Percentiles rank a stretch among this genome's conserved stretches.
Evolutionary conservation across 2,888 invertebrate genomes (phyloP).

Genomic region (Homarus gammarus): DNA sequence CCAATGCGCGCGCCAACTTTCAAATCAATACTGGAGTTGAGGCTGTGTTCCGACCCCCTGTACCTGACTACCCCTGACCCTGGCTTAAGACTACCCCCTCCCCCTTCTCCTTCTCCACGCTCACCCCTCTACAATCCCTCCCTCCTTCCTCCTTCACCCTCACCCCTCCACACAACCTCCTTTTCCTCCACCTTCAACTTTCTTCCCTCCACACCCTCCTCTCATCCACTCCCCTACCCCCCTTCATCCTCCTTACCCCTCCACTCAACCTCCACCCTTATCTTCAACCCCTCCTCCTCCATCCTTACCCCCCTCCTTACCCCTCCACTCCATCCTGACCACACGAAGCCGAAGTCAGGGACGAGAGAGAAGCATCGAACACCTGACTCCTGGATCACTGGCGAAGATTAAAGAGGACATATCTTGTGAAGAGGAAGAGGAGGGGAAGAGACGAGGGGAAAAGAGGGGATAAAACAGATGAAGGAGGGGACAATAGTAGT

Average conservation of each 20-base stretch:
- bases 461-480: neutral
- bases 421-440: neutral
- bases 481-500: neutral
- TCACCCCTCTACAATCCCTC: neutral
- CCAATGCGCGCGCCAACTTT: conserved; percentile 2
- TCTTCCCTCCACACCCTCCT: neutral
- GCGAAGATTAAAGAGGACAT: conserved; percentile 28
- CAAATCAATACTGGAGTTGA: conserved; percentile 12
- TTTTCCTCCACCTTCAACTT: neutral
- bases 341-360: neutral
- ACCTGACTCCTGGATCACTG: conserved; percentile 1
- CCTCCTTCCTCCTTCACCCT: neutral
- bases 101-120: no score
- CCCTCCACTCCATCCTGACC: neutral
- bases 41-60: neutral
- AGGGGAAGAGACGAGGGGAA: neutral
- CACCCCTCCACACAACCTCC: neutral
- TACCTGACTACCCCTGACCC: neutral
- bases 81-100: neutral
- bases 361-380: neutral
- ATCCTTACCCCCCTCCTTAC: neutral
- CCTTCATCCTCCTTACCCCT: no score
- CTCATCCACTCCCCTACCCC: neutral
- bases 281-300: neutral
- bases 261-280: neutral